Percentiles rank a stretch among this genome's conserved stretches.
Conservation (phyloP, 2,113 vertebrate genomes). For the Ascaphus truei region DNA sequence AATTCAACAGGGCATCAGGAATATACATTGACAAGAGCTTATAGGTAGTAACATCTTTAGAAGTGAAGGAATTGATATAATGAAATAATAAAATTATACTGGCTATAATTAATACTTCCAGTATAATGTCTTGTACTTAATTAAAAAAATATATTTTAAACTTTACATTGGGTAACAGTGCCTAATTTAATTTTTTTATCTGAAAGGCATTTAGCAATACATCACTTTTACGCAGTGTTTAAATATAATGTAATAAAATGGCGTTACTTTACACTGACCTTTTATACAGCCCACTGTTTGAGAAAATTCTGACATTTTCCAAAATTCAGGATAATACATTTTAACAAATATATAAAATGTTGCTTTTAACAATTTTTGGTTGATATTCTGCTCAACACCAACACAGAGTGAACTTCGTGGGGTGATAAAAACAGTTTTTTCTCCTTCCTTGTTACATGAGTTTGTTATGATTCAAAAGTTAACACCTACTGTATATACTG, state of each 20-base stretch:
- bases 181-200: conserved; percentile 11
- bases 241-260: conserved; percentile 15
- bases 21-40: background rate
- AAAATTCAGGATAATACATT: background rate
- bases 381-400: background rate
- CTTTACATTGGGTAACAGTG: conserved; percentile 7
- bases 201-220: conserved; percentile 11
- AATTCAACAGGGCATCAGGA: background rate
- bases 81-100: conserved; percentile 27
- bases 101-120: conserved; percentile 19
- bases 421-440: too few species aligned
- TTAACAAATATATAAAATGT: background rate
- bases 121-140: conserved; percentile 27
- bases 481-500: too few species aligned
- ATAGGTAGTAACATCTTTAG: background rate
- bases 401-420: too few species aligned
- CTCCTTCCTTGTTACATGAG: background rate
- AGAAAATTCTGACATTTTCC: background rate
- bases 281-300: background rate
- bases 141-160: background rate
- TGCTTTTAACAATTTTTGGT: background rate
- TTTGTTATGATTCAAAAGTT: background rate
- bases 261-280: conserved; percentile 12
- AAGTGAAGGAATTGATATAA: background rate
- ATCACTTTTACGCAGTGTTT: conserved; percentile 23